A percentile compares a stretch with the other conserved stretches of the same genome.
These are phyloP conservation scores for Oncorhynchus kisutch DNA, from an alignment of 2,113 vertebrate species.

Conservation along the genomic window DNA sequence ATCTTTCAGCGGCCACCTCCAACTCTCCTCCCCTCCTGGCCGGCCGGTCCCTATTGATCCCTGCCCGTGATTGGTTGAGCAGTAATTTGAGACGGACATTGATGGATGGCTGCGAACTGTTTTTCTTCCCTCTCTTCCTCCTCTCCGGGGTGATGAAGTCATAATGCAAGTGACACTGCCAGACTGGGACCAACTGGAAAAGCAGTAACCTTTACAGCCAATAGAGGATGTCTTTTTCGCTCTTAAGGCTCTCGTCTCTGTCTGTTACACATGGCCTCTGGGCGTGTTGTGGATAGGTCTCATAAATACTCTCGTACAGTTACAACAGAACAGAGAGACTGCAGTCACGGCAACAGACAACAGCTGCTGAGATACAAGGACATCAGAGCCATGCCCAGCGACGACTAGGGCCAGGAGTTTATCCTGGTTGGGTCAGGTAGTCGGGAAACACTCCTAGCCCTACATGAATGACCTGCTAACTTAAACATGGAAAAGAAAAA, in stretches of 20 bases:
- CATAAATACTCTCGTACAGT: conserved; percentile 50
- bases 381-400: not conserved
- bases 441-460: too few relatives aligned
- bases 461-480: too few relatives aligned
- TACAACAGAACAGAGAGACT: not conserved
- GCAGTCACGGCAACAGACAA: not conserved
- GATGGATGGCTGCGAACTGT: conserved; percentile 81
- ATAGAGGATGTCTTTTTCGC: conserved; percentile 47
- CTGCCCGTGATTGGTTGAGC: conserved; percentile 79
- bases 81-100: conserved; percentile 81
- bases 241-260: conserved; percentile 38
- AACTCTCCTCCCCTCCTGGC: too few relatives aligned
- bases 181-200: conserved; percentile 46
- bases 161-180: conserved; percentile 51
- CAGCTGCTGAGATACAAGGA: not conserved
- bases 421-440: too few relatives aligned
- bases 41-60: conserved; percentile 82
- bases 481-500: too few relatives aligned
- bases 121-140: conserved; percentile 69
- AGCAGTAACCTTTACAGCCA: conserved; percentile 68
- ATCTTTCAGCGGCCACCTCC: too few relatives aligned
- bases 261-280: conserved; percentile 46
- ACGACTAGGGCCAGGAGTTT: not conserved
- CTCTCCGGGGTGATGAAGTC: conserved; percentile 78
- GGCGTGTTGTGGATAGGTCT: conserved; percentile 36